phyloP scores from a whole-genome alignment of 1,140 invertebrate species.

The Panagrolaimus sp. region DNA sequence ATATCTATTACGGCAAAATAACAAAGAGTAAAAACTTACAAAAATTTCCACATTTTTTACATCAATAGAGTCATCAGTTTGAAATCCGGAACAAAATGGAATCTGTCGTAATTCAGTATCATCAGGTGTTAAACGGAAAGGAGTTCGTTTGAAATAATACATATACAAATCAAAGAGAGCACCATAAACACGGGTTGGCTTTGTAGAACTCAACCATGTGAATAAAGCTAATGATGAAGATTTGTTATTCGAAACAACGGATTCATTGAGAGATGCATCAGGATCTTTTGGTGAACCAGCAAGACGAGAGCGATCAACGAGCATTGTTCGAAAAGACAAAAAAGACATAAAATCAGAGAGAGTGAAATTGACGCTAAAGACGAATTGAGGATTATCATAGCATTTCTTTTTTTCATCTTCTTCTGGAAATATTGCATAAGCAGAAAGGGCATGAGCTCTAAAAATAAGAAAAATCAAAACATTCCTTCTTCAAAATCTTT shows the following conservation, averaged over 20 bases:
- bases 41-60: not conserved
- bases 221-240: not conserved
- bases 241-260: not conserved
- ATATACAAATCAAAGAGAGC: not conserved
- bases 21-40: too few relatives aligned
- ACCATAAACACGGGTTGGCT: not conserved
- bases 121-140: not conserved
- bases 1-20: too few relatives aligned
- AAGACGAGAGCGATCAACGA: not conserved
- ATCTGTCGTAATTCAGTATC: not conserved
- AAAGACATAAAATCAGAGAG: not conserved
- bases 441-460: not conserved
- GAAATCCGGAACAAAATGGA: not conserved
- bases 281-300: not conserved
- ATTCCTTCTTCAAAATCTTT: not conserved
- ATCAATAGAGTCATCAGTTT: constrained; percentile 2
- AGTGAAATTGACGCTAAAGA: not conserved
- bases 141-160: constrained; percentile 8
- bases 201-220: not conserved
- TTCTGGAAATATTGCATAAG: not conserved
- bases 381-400: not conserved
- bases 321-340: not conserved
- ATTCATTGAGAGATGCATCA: not conserved
- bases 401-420: not conserved
- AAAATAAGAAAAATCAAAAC: not conserved